Conservation (phyloP, 2,797 vertebrate species). For the Chelmon rostratus region DNA sequence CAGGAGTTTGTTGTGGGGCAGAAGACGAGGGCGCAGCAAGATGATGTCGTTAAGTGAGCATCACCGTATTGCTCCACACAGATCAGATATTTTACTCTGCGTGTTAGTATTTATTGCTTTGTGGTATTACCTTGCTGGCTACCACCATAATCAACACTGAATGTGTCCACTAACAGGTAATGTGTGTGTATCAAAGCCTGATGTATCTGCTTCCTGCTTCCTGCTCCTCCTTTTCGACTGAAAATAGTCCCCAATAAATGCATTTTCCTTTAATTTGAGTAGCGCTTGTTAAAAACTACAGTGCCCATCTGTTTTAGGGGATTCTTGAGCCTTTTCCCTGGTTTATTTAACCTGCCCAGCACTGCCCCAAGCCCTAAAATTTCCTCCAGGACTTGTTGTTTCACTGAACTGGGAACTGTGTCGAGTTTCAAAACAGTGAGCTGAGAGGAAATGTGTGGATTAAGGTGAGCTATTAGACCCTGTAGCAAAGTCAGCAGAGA, state of each 20-base stretch:
- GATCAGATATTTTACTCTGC: too few species aligned
- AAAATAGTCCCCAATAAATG: neutral
- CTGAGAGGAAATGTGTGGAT: neutral
- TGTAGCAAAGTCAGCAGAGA: neutral
- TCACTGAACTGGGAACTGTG: neutral
- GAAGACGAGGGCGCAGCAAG: too few species aligned
- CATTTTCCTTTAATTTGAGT: neutral
- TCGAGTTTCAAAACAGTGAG: constrained; percentile 10
- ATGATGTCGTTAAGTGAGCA: too few species aligned
- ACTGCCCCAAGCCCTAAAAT: neutral
- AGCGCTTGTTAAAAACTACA: neutral
- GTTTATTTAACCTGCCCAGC: neutral
- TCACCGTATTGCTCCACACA: too few species aligned
- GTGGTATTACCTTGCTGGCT: too few species aligned
- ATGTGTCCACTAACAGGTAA: too few species aligned
- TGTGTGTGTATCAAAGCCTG: too few species aligned
- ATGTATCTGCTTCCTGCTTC: too few species aligned
- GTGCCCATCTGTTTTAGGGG: neutral
- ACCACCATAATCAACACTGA: too few species aligned
- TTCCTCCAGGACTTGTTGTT: neutral
- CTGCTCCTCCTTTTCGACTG: neutral
- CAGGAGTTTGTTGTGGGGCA: too few species aligned
- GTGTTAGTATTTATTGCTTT: too few species aligned
- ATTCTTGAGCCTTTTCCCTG: neutral
- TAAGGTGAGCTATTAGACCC: neutral